phyloP scores from a whole-genome alignment of 1,140 invertebrate species.

The Apolygus lucorum region DNA sequence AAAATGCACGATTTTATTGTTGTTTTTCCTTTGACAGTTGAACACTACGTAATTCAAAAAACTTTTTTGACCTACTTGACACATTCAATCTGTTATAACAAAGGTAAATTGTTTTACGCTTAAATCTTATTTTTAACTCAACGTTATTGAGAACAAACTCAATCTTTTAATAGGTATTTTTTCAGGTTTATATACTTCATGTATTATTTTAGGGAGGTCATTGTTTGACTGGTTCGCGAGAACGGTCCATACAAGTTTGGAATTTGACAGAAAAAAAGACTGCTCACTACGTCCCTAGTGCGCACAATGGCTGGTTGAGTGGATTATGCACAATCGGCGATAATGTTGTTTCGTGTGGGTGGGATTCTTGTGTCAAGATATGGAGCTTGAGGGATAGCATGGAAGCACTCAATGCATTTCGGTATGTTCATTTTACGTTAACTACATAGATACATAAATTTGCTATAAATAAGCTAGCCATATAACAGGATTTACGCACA shows the following conservation, averaged over 20 bases:
- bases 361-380: not conserved
- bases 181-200: too few species aligned
- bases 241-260: not conserved
- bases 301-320: not conserved
- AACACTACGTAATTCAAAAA: too few species aligned
- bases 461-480: not conserved
- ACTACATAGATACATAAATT: not conserved
- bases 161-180: too few species aligned
- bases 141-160: too few species aligned
- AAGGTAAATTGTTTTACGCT: too few species aligned
- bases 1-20: too few species aligned
- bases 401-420: not conserved
- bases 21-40: too few species aligned
- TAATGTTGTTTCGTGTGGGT: not conserved
- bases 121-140: too few species aligned
- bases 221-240: not conserved
- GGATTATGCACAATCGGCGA: not conserved
- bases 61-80: too few species aligned
- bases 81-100: too few species aligned
- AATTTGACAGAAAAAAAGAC: not conserved
- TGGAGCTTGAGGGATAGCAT: not conserved
- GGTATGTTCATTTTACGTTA: not conserved
- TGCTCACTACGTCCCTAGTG: not conserved
- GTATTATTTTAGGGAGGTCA: too few species aligned
- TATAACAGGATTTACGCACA: not conserved